Base-by-base conservation (phyloP, 2,797 vertebrate species). In the Danionella dracula region DNA sequence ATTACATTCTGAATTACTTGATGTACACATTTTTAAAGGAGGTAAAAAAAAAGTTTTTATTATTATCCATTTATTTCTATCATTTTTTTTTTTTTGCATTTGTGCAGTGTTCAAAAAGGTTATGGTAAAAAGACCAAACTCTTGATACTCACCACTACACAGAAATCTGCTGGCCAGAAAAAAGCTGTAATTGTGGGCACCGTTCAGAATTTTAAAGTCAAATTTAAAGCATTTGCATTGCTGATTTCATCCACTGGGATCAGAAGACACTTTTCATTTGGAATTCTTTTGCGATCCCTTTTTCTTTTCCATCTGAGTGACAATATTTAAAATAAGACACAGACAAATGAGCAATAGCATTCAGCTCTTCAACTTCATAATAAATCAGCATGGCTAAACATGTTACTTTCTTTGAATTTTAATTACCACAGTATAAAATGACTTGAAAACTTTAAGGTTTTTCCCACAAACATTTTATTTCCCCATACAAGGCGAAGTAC, bases 171-270 rank as follows among this genome's bases (percentile, higher is more conserved):
- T 23, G n/a, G 48, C 44, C 61, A 44, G 38, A 27, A 44, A 15
- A 23, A 64, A 50, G 23, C 46, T 57, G 29, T 51, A 41, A 40
- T 62, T 50, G 46, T 2, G 15, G 59, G 35, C 1, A 19, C 41
- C 17, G 32, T 65, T 44, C 38, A 17, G 11, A 51, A 68, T 68
- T 68, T 68, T 45, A 60, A 46, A 53, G 56, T 59, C 66, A 68
- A 68, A 68, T 60, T 42, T 11, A 17, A 60, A n/a, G 46, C 7
- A 68, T 68, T 68, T 68, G 56, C 56, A 68, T 60, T 37, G 31
- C 55, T 27, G 48, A 45, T 68, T 60, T 44, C 19, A 58, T 60
- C 21, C 38, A n/a, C 5, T 32, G 8, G 4, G 27, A 42, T 37
- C 12, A 16, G 16, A 9, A 38, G 49, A 42, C 61, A 53, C 27